Evolutionary conservation across 2,113 vertebrate genomes (phyloP).

Genomic region (Hypomesus transpacificus): DNA sequence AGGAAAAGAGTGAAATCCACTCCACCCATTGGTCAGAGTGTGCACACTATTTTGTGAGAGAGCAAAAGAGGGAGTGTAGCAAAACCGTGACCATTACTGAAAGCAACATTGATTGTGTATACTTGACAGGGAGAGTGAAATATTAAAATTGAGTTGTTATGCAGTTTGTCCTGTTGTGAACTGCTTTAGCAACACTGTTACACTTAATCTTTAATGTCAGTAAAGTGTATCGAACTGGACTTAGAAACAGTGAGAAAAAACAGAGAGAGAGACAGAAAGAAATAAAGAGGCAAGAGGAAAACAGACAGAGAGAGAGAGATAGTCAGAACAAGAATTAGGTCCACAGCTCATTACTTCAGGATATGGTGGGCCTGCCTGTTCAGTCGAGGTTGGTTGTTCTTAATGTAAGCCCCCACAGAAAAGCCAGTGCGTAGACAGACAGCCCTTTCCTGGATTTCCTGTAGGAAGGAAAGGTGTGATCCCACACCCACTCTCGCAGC

Average conservation of each 20-base stretch:
- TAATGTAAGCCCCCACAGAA: conserved; percentile 56
- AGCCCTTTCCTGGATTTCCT: conserved; percentile 61
- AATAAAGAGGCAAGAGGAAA: no score
- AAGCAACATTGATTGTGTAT: no score
- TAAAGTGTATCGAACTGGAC: no score
- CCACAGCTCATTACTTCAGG: conserved; percentile 53
- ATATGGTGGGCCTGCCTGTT: conserved; percentile 30
- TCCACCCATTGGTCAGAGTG: conserved; percentile 50
- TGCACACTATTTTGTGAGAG: conserved; percentile 39
- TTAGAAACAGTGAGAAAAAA: no score
- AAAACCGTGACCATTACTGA: neutral
- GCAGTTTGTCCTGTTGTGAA: no score
- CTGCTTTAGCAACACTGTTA: no score
- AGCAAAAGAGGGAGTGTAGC: conserved; percentile 1
- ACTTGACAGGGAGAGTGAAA: no score
- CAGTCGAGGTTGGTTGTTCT: conserved; percentile 8
- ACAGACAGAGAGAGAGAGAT: no score
- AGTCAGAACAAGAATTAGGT: neutral
- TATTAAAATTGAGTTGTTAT: no score
- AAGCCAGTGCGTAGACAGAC: conserved; percentile 64
- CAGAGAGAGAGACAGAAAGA: no score
- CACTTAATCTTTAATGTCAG: no score
- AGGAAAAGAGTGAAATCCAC: conserved; percentile 59
- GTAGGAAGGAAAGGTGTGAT: conserved; percentile 67
- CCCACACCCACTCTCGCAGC: conserved; percentile 33